A percentile compares a stretch with the other conserved stretches of the same genome.
These are phyloP conservation scores for Drosophila anomalipes DNA, from an alignment of 2,888 invertebrate species.

Conservation along the genomic window DNA sequence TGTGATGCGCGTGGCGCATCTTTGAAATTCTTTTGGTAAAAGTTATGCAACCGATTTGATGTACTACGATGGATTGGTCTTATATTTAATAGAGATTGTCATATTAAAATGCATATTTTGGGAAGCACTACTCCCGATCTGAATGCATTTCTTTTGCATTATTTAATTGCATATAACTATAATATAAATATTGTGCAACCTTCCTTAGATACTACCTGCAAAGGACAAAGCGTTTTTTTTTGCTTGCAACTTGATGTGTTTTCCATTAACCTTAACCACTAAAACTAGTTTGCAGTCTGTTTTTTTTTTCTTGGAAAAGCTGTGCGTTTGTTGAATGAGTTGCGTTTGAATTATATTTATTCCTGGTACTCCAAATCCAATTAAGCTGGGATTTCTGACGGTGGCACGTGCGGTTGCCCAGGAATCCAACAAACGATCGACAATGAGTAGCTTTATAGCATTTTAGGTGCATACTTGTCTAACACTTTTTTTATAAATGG, in stretches of 20 bases:
- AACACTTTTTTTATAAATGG: neutral
- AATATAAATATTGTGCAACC: neutral
- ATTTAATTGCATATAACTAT: no score
- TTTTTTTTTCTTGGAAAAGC: neutral
- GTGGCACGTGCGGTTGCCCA: neutral
- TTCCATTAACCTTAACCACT: neutral
- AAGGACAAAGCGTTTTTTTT: neutral
- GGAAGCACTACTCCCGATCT: neutral
- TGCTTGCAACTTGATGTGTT: neutral
- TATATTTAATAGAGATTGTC: neutral
- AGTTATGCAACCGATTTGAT: neutral
- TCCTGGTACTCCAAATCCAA: neutral
- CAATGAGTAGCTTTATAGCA: neutral
- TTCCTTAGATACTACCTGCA: neutral
- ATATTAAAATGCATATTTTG: neutral
- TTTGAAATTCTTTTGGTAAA: neutral
- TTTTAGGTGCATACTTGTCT: neutral
- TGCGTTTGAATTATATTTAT: neutral
- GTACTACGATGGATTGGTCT: neutral
- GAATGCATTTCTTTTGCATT: neutral
- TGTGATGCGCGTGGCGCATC: neutral
- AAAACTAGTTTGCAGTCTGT: neutral
- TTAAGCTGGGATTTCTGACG: neutral
- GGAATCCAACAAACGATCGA: neutral
- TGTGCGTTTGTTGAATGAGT: neutral